Conservation (phyloP, 2,113 vertebrate genomes). For the Boulengeromyrus knoepffleri region DNA sequence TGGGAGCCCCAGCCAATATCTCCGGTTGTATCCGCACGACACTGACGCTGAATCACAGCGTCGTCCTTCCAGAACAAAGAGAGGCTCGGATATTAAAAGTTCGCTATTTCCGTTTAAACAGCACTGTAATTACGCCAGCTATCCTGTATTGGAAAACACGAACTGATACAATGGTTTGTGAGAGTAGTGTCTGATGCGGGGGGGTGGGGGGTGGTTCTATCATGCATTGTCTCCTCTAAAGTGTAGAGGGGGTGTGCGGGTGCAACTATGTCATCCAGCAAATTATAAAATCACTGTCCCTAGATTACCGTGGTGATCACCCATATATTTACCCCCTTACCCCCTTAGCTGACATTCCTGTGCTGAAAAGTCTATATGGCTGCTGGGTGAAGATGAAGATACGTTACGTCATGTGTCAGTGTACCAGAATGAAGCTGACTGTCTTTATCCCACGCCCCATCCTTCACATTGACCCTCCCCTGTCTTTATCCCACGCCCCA, state of each 20-base stretch:
- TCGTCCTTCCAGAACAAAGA: neutral
- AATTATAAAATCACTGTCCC: conserved; percentile 95
- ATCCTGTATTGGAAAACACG: neutral
- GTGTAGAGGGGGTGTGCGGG: conserved; percentile 55
- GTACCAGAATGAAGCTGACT: no score
- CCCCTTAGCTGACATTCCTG: neutral
- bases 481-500: neutral
- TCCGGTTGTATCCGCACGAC: neutral
- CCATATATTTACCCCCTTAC: neutral
- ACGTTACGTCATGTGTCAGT: no score
- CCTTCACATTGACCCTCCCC: neutral
- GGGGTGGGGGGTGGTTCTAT: conserved; percentile 50
- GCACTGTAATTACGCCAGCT: neutral
- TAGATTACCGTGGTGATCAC: conserved; percentile 60
- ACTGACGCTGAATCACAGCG: no score
- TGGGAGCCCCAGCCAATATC: neutral
- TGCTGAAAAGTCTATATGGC: neutral
- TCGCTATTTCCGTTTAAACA: neutral
- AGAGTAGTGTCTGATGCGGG: neutral
- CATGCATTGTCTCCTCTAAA: conserved; percentile 57
- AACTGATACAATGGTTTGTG: neutral
- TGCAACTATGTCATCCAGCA: conserved; percentile 78
- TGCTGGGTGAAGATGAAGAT: no score
- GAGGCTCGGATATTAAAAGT: neutral
- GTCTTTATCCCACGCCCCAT: no score